A percentile compares a stretch with the other conserved stretches of the same genome.
These are phyloP conservation scores for Tortricodes alternella DNA, from an alignment of 2,888 invertebrate genomes.

Conservation along the genomic window DNA sequence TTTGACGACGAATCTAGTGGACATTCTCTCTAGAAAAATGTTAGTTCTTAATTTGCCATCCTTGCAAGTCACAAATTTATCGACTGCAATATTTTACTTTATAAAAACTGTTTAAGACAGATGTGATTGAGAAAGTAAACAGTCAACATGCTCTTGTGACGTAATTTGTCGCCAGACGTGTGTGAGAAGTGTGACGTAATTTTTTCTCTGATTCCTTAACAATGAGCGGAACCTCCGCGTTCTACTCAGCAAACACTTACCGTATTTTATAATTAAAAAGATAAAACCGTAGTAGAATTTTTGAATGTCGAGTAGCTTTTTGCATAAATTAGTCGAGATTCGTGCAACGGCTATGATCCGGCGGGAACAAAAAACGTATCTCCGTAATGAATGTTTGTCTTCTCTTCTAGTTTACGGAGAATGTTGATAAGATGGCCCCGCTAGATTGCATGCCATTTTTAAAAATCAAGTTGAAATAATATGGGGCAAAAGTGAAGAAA, in stretches of 20 bases:
- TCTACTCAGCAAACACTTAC: conserved; percentile 1
- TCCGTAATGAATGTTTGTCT: conserved; percentile 21
- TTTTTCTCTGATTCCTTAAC: neutral
- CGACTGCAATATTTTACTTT: no score
- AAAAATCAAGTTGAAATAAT: neutral
- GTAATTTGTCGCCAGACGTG: no score
- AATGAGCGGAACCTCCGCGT: neutral
- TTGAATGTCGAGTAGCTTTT: conserved; percentile 19
- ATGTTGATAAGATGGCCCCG: neutral
- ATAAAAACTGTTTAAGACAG: no score
- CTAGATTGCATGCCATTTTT: neutral
- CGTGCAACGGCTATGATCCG: conserved; percentile 9
- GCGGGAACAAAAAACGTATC: conserved; percentile 24
- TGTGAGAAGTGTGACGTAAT: no score
- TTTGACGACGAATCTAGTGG: no score
- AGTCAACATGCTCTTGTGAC: no score
- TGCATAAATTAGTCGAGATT: conserved; percentile 28
- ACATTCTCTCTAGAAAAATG: no score
- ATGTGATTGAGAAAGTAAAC: no score
- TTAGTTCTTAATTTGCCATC: no score
- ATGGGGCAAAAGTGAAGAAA: neutral
- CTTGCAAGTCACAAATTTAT: no score
- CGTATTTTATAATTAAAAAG: conserved; percentile 25
- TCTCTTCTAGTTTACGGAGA: neutral
- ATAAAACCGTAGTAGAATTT: conserved; percentile 6